Conservation (phyloP, 1,140 invertebrate species). For the Hypsibius dujardini region DNA sequence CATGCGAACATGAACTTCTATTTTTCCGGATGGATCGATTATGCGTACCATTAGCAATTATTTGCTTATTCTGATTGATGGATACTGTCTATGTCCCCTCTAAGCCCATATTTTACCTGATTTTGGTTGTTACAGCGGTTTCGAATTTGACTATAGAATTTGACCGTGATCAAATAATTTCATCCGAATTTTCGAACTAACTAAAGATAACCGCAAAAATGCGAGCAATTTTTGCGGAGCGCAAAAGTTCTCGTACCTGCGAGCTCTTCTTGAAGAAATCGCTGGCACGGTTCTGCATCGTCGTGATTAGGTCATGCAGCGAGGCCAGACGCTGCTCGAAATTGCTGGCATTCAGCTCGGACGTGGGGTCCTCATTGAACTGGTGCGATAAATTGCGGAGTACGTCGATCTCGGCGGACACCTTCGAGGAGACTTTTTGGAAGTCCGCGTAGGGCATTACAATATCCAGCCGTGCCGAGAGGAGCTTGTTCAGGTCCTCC, state of each 20-base stretch:
- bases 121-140: too few species aligned
- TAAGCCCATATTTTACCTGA: too few species aligned
- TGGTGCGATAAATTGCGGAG: not conserved
- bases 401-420: constrained; percentile 22
- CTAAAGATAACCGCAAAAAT: too few species aligned
- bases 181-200: too few species aligned
- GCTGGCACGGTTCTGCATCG: not conserved
- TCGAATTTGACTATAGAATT: too few species aligned
- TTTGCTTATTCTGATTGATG: too few species aligned
- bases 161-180: too few species aligned
- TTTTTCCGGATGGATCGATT: too few species aligned
- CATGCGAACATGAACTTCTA: too few species aligned
- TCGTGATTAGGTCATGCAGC: not conserved
- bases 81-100: too few species aligned
- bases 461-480: constrained; percentile 43
- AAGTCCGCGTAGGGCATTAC: constrained; percentile 52
- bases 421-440: constrained; percentile 47
- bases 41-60: too few species aligned
- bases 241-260: not conserved
- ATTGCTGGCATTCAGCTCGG: not conserved
- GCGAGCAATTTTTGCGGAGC: too few species aligned
- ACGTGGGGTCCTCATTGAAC: not conserved
- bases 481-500: constrained; percentile 43
- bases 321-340: not conserved
- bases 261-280: constrained; percentile 5